Base-by-base conservation (phyloP, 2,797 vertebrate species). In the Manis pentadactyla region DNA sequence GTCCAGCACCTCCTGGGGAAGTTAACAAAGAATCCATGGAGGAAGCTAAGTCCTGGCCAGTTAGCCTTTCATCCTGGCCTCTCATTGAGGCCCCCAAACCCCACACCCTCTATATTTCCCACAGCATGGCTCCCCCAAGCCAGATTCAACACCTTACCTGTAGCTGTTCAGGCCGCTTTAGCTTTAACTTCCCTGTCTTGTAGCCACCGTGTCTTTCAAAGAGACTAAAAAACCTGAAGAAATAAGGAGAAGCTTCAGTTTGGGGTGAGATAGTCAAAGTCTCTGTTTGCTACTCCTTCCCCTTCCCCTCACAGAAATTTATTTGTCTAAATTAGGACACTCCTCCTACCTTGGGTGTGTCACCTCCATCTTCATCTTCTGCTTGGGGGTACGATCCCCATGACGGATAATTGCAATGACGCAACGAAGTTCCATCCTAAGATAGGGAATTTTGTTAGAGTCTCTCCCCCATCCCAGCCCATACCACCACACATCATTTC, bases 331-430 rank as follows among this genome's bases (percentile, higher is more conserved):
- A 94, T 37, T 63, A 87, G 78, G 53, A 49, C 13, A 17, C 18
- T 87, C 0, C 1, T 90, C 87, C 71, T 98, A 99, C 99, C 99
- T 99, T 21, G 99, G 98, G 97, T 99, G 99, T 27, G 99, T 99
- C 82, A 99, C 99, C 97, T 99, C 99, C 99, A 99, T 99, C 98
- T 99, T 99, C 99, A 99, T 99, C 98, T 99, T 99, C 98, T 99
- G 99, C 97, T 99, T 99, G 0, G 99, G 99, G 0, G 99, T 99
- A 88, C 99, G 98, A 97, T 99, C 99, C 91, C 99, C 99, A 0
- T 99, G 99, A 23, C 99, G 99, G 95, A 99, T 99, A 83, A 99
- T 98, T 4, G 99, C 99, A 39, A 99, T 99, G 93, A 99, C 99
- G 84, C 99, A 99, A 53, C 99, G 99, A 18, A 99, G 99, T 96